Evolutionary conservation across 2,113 vertebrate genomes (phyloP).

Genomic region (Alethe diademata): DNA sequence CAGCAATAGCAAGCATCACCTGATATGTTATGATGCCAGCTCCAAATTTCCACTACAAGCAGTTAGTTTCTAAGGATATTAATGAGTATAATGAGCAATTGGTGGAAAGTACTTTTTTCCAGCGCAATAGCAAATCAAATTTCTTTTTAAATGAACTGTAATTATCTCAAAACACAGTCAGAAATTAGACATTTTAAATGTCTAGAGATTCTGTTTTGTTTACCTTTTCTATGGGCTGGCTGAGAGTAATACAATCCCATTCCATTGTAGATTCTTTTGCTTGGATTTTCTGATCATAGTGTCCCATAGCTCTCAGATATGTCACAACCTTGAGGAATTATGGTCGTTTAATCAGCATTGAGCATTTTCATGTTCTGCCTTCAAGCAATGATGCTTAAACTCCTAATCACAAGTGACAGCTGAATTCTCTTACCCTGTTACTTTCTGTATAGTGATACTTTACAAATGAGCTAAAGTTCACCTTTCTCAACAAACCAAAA

Average conservation of each 20-base stretch:
- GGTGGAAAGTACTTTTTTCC: not conserved
- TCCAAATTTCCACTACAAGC: not conserved
- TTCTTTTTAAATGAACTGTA: not conserved
- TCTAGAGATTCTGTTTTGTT: conserved; percentile 5
- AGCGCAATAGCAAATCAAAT: not conserved
- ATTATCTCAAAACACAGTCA: not conserved
- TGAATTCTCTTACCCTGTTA: conserved; percentile 38
- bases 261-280: conserved; percentile 23
- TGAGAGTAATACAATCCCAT: not conserved
- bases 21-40: not conserved
- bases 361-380: conserved; percentile 61
- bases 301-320: conserved; percentile 42
- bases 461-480: conserved; percentile 45
- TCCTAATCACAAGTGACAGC: conserved; percentile 53
- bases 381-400: conserved; percentile 34
- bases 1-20: not conserved
- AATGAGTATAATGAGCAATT: not conserved
- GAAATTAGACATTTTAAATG: conserved; percentile 15
- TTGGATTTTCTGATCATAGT: conserved; percentile 35
- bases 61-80: not conserved
- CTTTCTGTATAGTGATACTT: conserved; percentile 14
- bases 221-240: not conserved
- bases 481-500: conserved; percentile 53
- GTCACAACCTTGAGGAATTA: conserved; percentile 65
- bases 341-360: conserved; percentile 55